A percentile compares a stretch with the other conserved stretches of the same genome.
Evolutionary conservation across 2,797 vertebrate genomes (phyloP).

Genomic region (Decapterus maruadsi): DNA sequence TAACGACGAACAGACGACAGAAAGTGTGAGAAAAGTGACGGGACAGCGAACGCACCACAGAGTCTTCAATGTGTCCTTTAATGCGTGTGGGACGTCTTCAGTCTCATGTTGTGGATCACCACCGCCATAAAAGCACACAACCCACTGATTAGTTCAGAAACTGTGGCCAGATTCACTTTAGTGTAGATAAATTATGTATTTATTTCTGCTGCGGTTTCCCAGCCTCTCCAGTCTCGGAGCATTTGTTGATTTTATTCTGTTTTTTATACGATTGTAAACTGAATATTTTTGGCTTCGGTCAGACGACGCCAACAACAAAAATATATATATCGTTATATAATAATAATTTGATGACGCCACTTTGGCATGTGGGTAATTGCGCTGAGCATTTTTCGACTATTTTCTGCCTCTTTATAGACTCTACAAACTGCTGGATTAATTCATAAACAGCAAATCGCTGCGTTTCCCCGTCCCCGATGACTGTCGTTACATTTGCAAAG

Average conservation of each 20-base stretch:
- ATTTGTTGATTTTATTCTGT: background rate
- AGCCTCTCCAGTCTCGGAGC: background rate
- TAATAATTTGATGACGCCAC: background rate
- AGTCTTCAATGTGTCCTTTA: too few relatives aligned
- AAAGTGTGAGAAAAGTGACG: too few relatives aligned
- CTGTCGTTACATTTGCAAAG: slow-evolving; percentile 7
- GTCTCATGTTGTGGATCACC: too few relatives aligned
- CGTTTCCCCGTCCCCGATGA: background rate
- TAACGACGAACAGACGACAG: too few relatives aligned
- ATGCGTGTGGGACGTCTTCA: too few relatives aligned
- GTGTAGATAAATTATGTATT: background rate
- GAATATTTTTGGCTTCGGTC: background rate
- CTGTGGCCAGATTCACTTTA: too few relatives aligned
- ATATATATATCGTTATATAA: too few relatives aligned
- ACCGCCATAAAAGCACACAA: too few relatives aligned
- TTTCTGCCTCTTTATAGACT: background rate
- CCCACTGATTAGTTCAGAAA: too few relatives aligned
- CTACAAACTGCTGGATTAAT: background rate
- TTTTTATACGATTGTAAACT: background rate
- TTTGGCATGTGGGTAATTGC: background rate
- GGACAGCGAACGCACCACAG: too few relatives aligned
- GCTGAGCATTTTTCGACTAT: background rate
- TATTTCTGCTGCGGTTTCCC: background rate
- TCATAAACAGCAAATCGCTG: background rate
- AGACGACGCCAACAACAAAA: background rate